Evolutionary conservation across 2,888 invertebrate species (phyloP), one percentile per base, ranked within the genome.

Genomic region (Cinara cedri): DNA sequence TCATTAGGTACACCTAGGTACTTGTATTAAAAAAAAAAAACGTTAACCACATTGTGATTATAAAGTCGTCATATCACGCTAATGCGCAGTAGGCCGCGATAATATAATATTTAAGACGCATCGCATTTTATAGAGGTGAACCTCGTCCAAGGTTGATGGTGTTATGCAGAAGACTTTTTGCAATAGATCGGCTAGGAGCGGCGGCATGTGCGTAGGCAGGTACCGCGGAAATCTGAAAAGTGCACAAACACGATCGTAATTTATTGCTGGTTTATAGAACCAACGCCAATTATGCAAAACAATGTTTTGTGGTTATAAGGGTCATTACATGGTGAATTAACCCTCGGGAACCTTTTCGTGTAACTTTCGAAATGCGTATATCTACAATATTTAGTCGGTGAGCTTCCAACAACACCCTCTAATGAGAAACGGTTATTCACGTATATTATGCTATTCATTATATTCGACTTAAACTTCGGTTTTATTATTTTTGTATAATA

Each of bases 291-390:
- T 74, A 74, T 74, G 62, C 63, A 51, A 74, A 74, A 63, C 63
- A 51, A 63, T 74, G 74, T 74, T 74, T 74, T 63, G 74, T 63
- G 74, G 74, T 51, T 63, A 63, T 63, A 74, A 51, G 74, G 74
- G 51, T 54, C 74, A 63, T 74, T 74, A 63, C 51, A 63, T 63
- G 62, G 42, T 74, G 42, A 74, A 74, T 74, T 63, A 74, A 74
- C 63, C 42, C 63, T 51, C 42, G 63, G 63, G 63, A 74, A 74
- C 74, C 74, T 74, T 74, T 74, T 63, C 74, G 74, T 42, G 63
- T 74, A 74, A 74, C 74, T 74, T 74, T 74, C 74, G 51, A 74
- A 74, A 74, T 13, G 51, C 34, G 34, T 34, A 34, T 63, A 63
- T 74, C 49, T 51, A 63, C 42, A 42, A 62, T 74, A 74, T 74